Evolutionary conservation across 2,888 invertebrate genomes (phyloP).

Genomic region (Diabrotica balteata): DNA sequence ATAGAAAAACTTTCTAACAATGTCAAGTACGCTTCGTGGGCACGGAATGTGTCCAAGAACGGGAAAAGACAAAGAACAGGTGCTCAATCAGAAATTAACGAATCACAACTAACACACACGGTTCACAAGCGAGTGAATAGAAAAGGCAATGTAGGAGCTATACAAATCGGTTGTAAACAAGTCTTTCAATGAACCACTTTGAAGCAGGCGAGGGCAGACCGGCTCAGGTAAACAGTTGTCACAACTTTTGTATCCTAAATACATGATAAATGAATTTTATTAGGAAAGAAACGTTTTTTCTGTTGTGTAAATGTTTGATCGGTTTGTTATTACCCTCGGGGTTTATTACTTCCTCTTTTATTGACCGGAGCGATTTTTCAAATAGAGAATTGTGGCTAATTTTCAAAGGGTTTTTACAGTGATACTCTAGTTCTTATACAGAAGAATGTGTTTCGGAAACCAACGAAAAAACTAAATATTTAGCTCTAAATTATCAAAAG

Average conservation of each 20-base stretch:
- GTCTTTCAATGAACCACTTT: conserved; percentile 40
- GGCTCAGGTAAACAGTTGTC: conserved; percentile 48
- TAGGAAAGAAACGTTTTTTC: conserved; percentile 20
- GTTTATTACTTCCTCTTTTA: too few relatives aligned
- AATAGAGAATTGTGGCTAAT: too few relatives aligned
- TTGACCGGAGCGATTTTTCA: too few relatives aligned
- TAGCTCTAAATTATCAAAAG: too few relatives aligned
- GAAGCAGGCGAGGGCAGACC: conserved; percentile 22
- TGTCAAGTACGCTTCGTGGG: too few relatives aligned
- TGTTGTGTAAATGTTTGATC: background rate
- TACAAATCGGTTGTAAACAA: conserved; percentile 33
- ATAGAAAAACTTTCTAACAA: too few relatives aligned
- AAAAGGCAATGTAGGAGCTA: conserved; percentile 14
- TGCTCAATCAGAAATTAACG: conserved; percentile 6
- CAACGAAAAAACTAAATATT: too few relatives aligned
- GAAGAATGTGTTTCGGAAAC: too few relatives aligned
- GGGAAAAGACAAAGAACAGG: background rate
- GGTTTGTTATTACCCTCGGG: too few relatives aligned
- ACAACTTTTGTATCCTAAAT: conserved; percentile 44
- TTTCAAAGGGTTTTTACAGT: too few relatives aligned
- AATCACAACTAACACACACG: conserved; percentile 25
- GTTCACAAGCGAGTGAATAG: conserved; percentile 5
- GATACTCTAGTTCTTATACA: too few relatives aligned
- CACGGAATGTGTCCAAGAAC: too few relatives aligned
- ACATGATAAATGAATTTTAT: conserved; percentile 48